Evolutionary conservation across 2,113 vertebrate species (phyloP).

Genomic region (Rhagologus leucostigma): DNA sequence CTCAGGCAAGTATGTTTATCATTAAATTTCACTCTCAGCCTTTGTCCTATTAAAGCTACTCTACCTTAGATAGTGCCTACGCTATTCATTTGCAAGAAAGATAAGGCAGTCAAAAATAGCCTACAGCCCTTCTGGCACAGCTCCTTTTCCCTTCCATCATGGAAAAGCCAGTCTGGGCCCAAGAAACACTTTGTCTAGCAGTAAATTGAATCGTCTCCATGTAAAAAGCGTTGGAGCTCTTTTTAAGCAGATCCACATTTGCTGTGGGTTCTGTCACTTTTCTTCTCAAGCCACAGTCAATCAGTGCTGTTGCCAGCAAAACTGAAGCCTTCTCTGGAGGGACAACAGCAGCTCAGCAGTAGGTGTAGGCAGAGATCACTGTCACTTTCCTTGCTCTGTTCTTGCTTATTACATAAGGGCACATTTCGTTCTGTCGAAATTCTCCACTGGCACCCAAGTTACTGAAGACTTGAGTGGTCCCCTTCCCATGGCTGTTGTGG

Average conservation of each 20-base stretch:
- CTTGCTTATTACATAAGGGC: not conserved
- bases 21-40: not conserved
- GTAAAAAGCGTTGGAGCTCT: not conserved
- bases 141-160: not conserved
- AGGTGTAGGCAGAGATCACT: not conserved
- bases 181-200: not conserved
- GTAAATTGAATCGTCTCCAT: not conserved
- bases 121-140: not conserved
- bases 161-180: not conserved
- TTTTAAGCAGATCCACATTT: not conserved
- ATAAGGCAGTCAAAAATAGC: not conserved
- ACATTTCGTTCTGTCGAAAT: rapidly evolving
- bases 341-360: not conserved
- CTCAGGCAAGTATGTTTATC: not conserved
- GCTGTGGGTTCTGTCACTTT: not conserved
- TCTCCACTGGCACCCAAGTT: not conserved
- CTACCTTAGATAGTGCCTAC: not conserved
- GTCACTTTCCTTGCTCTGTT: not conserved
- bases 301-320: constrained; percentile 9
- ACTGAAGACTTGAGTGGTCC: not conserved
- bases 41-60: not conserved
- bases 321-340: constrained; percentile 20
- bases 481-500: not conserved
- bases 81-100: not conserved
- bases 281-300: not conserved